Base-by-base conservation (phyloP, 2,797 vertebrate species). In the Esox masquinongy region DNA sequence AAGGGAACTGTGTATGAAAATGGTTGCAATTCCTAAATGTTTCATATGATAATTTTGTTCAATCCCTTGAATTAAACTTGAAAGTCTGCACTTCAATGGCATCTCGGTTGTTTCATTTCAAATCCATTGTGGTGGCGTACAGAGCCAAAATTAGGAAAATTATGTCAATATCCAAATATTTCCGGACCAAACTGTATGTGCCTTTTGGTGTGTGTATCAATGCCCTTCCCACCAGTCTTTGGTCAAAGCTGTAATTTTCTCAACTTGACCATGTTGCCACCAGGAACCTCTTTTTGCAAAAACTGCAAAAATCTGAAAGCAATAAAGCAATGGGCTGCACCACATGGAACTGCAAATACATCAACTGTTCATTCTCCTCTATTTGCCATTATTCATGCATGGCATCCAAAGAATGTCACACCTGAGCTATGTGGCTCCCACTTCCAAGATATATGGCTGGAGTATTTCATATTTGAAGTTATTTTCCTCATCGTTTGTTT, bases 401-500 rank as follows among this genome's bases (percentile, higher is more conserved):
- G 87, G 83, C 90, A 79, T 79, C 86, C 64, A 70, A 70, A 29
- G 77, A 83, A 88, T 88, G 85, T 88, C 87, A 84, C 90, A 92
- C 89, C 91, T 92, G 90, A 90, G 90, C 86, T 88, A 79, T 61
- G 70, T 72, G 68, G 80, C 80, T 83, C 80, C 84, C 84, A 82
- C 83, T 79, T 74, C 83, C 73, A 86, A 90, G 91, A 93, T 91
- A 84, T 90, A 91, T 87, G 86, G 83, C 78, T 67, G 26, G 68
- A 68, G 68, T 81, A 75, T 89, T 92, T 91, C 90, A 91, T 84
- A 90, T 92, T 84, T 91, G 79, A 89, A 87, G 86, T 88, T 91
- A 88, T 93, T 92, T 86, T 89, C 88, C 74, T 85, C 53, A 7
- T 91, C 88, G 64, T 93, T 92, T 92, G 88, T 92, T 93, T 90